Conservation (phyloP, 2,888 invertebrate species). For the Deilephila porcellus region DNA sequence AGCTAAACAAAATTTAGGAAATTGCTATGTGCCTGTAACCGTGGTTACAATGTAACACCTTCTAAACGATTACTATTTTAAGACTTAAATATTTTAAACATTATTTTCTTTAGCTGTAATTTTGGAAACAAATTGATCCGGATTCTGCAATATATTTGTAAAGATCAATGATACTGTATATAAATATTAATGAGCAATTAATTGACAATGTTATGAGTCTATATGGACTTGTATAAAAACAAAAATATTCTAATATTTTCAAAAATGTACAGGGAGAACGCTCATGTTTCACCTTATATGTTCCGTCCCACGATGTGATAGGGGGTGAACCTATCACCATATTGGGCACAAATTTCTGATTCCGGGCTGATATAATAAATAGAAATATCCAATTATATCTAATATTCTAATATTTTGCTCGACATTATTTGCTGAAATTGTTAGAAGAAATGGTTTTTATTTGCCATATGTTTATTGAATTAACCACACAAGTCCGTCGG, state of each 20-base stretch:
- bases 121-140: background rate
- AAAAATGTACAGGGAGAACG: too few species aligned
- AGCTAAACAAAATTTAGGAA: constrained; percentile 46
- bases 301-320: too few species aligned
- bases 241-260: background rate
- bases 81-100: background rate
- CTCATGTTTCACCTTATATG: too few species aligned
- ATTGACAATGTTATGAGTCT: background rate
- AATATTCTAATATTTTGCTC: background rate
- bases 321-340: too few species aligned
- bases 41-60: background rate
- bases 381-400: too few species aligned
- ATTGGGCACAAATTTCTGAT: too few species aligned
- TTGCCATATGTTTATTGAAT: constrained; percentile 10
- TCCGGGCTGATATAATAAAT: too few species aligned
- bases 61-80: background rate
- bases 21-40: constrained; percentile 38
- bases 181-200: background rate
- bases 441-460: background rate
- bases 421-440: background rate
- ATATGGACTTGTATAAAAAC: background rate
- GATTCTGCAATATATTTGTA: background rate
- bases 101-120: background rate
- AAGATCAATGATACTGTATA: background rate
- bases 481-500: constrained; percentile 8